Evolutionary conservation across 23 tunicate genomes (phyloP), one percentile per base, ranked within the genome.

Genomic region (Trididemnum miniatum): DNA sequence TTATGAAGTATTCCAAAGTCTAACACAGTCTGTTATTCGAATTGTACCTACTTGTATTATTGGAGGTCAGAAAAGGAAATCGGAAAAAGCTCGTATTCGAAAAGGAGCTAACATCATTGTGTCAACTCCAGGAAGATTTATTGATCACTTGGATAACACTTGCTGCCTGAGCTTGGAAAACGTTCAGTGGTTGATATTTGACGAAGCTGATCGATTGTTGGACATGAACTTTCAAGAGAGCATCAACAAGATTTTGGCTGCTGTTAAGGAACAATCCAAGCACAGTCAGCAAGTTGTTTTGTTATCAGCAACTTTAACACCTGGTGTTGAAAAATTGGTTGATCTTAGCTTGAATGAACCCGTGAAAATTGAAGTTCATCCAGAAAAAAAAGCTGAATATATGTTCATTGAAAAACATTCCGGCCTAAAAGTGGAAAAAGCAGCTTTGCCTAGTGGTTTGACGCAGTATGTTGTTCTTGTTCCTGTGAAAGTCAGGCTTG

Each of bases 191-290:
- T 26, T 96, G 52, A 81, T 96, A 9, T 87, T 96, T 71, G 99
- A 96, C 59, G 99, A 96, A 87, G 99, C 99, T 49, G 99, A 96
- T 74, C 82, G 99, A 60, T 65, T 96, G 71, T 71, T 96, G 52
- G 99, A 96, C 79, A 91, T 91, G 97, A 97, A 97, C 1, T 91
- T 91, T 80, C 89, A 87, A 64, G 69, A 80, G 37, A 63, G 84
- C 28, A 85, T 96, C 24, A 85, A 95, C 35, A 51, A 71, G n/a
- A 71, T 95, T 35, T 62, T 86, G 36, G 71, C 73, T 22, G 84
- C 83, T 2, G 64, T 90, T 0, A 83, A 84, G 79, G 80, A 83
- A 31, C 80, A 84, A 57, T 65, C 82, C 2, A 51, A 72, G 2
- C 32, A 34, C 20, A 85, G 71, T 38, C 82, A 54, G 31, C 98